Evolutionary conservation across 2,888 invertebrate species (phyloP), one percentile per base, ranked within the genome.

Genomic region (Pandemis heparana): DNA sequence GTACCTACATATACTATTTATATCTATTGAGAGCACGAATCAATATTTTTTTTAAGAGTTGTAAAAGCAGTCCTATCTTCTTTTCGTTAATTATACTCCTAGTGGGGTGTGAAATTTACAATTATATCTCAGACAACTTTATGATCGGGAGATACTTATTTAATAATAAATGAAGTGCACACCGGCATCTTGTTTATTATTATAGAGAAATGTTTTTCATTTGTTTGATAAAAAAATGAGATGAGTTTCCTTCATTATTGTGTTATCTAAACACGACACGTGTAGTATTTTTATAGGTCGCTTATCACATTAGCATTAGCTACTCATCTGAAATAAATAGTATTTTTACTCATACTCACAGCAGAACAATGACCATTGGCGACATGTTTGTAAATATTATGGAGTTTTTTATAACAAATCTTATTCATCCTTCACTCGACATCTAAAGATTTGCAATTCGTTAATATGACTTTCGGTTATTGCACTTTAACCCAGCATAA

Each of bases 271-370:
- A n/a, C 16, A 53, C 18, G 53, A n/a, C 16, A 53, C 18, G 53
- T 2, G 18, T 18, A 53, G n/a, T 53, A 53, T 53, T 18, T 53
- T 53, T 53, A 18, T 56, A 56, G 56, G 56, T 56, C 56, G 23
- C 56, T 23, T 12, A 23, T 56, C 12, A 12, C 12, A 56, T 56
- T 56, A 4, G 23, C 12, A 56, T 56, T 56, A 4, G 23, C 12
- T 23, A 23, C 56, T 56, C 56, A 23, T 56, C 23, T 56, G 56
- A 12, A 12, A 10, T 23, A 4, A 4, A 56, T 56, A 23, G 56
- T 56, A 56, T 56, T 23, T 23, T 56, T 56, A 51, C 0, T 32
- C 4, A 12, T 43, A 12, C 43, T 56, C 12, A 5, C 12, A 4
- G 18, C 7, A 53, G 18, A 53, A 56, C 56, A 56, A 56, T 56